Evolutionary conservation across 2,888 invertebrate species (phyloP).

Genomic region (Aphidoletes aphidimyza): DNA sequence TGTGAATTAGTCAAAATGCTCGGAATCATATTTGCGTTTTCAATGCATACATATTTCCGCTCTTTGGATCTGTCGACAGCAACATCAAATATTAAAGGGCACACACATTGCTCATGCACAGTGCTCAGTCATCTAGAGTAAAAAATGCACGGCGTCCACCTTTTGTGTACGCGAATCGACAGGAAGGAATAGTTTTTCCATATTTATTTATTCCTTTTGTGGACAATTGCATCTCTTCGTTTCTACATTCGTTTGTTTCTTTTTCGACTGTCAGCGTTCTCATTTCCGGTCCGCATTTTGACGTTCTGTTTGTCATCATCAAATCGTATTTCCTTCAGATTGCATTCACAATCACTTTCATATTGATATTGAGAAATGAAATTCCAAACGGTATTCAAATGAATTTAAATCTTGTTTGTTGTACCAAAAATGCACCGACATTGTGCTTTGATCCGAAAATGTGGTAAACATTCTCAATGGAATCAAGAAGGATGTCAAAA

Average conservation of each 20-base stretch:
- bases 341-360: background rate
- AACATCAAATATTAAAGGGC: slow-evolving; percentile 24
- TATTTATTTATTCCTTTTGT: slow-evolving; percentile 36
- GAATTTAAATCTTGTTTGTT: background rate
- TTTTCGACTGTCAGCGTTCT: background rate
- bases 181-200: background rate
- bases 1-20: slow-evolving; percentile 11
- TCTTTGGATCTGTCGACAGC: background rate
- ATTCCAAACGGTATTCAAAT: slow-evolving; percentile 21
- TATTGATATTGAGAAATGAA: background rate
- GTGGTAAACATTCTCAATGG: slow-evolving; percentile 20
- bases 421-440: background rate
- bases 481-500: too few species aligned
- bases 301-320: background rate
- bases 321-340: slow-evolving; percentile 1
- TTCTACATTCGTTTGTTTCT: background rate
- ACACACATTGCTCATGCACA: too few species aligned
- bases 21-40: slow-evolving; percentile 27
- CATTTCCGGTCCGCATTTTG: background rate
- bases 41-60: background rate
- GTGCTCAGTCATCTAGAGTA: background rate
- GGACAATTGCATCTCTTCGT: background rate
- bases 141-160: background rate
- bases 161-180: background rate
- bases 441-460: background rate